Base-by-base conservation (phyloP, 2,888 invertebrate species). In the Leptinotarsa tumamoca region DNA sequence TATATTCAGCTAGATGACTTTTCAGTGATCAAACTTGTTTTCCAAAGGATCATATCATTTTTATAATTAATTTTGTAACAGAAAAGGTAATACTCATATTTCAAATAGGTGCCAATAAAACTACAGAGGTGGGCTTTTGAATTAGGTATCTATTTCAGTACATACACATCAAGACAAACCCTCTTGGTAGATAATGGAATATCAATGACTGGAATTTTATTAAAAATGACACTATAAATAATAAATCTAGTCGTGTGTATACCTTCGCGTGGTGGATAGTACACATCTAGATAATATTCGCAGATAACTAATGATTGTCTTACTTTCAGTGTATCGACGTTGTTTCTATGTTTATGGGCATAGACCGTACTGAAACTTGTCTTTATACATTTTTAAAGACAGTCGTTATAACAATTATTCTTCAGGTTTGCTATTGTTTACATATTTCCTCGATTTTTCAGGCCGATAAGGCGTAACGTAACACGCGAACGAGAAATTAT, bases 171-270 rank as follows among this genome's bases (percentile, higher is more conserved):
- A 73, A 72, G 74, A 74, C 73, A 73, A 71, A 71, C 18, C 18
- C 23, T 66, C 33, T 69, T 73, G 52, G 67, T 67, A 54, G 67
- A 18, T 72, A 78, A 76, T 76, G 74, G 71, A 76, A 71, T 78
- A 76, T 76, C 73, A 72, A 72, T 68, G 73, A 75, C 78, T 77
- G n/a, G 23, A 77, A 77, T 77, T 86, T 83, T 86, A 87, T 87
- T 87, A 87, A 87, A 87, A 87, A 87, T 84, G 84, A 84, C 85
- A 86, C 85, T 84, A 84, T 88, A 86, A 87, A 88, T 87, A 87
- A 88, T 87, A 84, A 85, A 87, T 87, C 83, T 79, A 83, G 84
- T 84, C 85, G 83, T 84, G 83, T 80, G 82, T 82, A 61, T 69
- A 68, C 74, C 81, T 81, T 84, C 80, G 84, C 85, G 84, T 85